Base-by-base conservation (phyloP, 1,140 invertebrate genomes). In the Vanessa tameamea region DNA sequence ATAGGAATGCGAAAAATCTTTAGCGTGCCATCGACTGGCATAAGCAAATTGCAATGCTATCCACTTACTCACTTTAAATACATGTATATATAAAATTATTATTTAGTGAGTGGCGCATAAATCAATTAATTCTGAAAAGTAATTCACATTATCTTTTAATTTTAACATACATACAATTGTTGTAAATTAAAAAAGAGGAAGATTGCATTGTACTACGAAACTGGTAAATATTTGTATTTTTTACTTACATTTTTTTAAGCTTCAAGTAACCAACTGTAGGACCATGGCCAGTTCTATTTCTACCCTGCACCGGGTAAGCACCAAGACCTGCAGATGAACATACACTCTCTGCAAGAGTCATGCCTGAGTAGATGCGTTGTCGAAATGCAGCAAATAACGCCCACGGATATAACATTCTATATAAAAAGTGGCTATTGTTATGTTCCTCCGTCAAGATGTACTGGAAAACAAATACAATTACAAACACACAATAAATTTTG, bases 291-390 rank as follows among this genome's bases (percentile, higher is more conserved):
- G 97, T 94, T 78, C 94, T 94, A 15, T 97, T 94, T 67, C 95
- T 94, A 1, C 95, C 94, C 15, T 93, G 91, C 0, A 93, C 93
- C 0, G 98, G 98, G 93, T 99, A 99, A 5, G 97, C 97, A 11
- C 98, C 98, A 5, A 99, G 92, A 0, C 97, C 98, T 20, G 96
- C 95, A 87, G 96, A 96, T 16, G 97, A 97, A 86, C 98, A 99
- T n/a, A 97, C 96, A 88, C 96, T 97, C 90, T 99, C 98, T 0
- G 98, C 96, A 16, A 99, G 86, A 3, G 96, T 95, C 94, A 99
- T 96, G 0, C 97, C 98, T 26, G 95, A 95, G 84, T 98, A 99
- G 64, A 99, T 96, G 69, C 98, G 94, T 90, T 97, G 96, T 9
- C 98, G 95, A 89, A 99, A 99, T 64, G 95, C 95, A 31, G 97